Evolutionary conservation across 2,113 vertebrate genomes (phyloP).

Genomic region (Cephalopterus ornatus): DNA sequence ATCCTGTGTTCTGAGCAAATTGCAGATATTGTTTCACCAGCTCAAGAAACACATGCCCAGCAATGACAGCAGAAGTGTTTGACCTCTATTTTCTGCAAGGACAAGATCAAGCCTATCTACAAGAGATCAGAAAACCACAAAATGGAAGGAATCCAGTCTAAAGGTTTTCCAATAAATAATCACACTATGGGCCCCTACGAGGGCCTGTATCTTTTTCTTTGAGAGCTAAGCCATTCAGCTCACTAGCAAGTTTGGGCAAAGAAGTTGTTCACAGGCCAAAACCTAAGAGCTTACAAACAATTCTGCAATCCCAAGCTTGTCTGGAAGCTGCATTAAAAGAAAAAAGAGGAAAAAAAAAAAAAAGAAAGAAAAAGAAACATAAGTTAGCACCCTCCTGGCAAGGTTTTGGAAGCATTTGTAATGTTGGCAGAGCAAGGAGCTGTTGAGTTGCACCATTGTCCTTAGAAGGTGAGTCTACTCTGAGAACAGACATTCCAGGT

Average conservation of each 20-base stretch:
- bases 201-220: neutral
- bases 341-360: neutral
- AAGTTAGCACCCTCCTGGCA: neutral
- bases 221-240: neutral
- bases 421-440: neutral
- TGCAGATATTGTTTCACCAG: neutral
- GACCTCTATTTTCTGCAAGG: neutral
- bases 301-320: neutral
- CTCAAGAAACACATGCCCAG: neutral
- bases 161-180: neutral
- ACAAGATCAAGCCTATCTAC: neutral
- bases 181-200: rapidly evolving
- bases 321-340: neutral
- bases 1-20: neutral
- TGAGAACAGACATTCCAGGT: neutral
- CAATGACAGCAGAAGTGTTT: neutral
- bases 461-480: neutral
- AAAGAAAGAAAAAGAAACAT: no score
- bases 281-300: neutral
- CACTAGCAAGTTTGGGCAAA: constrained; percentile 18
- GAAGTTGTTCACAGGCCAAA: neutral
- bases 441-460: neutral
- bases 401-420: neutral
- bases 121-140: neutral
- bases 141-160: constrained; percentile 11